Evolutionary conservation across 2,888 invertebrate genomes (phyloP).

Genomic region (Dryobota labecula): DNA sequence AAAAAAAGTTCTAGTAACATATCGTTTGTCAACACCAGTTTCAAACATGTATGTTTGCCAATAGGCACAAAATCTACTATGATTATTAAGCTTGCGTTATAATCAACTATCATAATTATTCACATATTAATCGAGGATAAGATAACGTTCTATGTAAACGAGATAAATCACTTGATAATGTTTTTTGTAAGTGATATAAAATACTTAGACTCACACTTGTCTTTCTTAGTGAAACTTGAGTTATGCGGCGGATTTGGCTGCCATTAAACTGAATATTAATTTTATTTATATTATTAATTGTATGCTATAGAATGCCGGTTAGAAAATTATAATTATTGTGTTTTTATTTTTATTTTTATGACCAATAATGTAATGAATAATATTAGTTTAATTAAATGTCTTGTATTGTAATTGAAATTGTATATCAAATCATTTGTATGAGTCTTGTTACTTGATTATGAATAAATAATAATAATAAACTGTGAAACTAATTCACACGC

Average conservation of each 20-base stretch:
- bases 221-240: slow-evolving; percentile 13
- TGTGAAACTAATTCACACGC: background rate
- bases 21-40: slow-evolving; percentile 49
- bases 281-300: background rate
- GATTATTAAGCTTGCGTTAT: slow-evolving; percentile 62
- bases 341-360: too few species aligned
- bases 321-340: too few species aligned
- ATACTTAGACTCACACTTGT: slow-evolving; percentile 15
- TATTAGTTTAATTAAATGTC: too few species aligned
- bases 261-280: slow-evolving; percentile 17
- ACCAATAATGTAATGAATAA: too few species aligned
- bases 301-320: too few species aligned
- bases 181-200: slow-evolving; percentile 44
- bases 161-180: slow-evolving; percentile 65
- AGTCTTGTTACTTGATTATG: too few species aligned
- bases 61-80: slow-evolving; percentile 64
- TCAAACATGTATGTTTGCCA: slow-evolving; percentile 63
- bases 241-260: slow-evolving; percentile 38
- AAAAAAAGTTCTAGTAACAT: slow-evolving; percentile 62
- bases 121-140: slow-evolving; percentile 68
- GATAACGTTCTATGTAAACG: slow-evolving; percentile 68
- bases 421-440: too few species aligned
- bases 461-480: too few species aligned
- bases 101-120: slow-evolving; percentile 69
- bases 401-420: too few species aligned